Evolutionary conservation across 2,113 vertebrate genomes (phyloP), one percentile per base, ranked within the genome.

Genomic region (Hemicordylus capensis): DNA sequence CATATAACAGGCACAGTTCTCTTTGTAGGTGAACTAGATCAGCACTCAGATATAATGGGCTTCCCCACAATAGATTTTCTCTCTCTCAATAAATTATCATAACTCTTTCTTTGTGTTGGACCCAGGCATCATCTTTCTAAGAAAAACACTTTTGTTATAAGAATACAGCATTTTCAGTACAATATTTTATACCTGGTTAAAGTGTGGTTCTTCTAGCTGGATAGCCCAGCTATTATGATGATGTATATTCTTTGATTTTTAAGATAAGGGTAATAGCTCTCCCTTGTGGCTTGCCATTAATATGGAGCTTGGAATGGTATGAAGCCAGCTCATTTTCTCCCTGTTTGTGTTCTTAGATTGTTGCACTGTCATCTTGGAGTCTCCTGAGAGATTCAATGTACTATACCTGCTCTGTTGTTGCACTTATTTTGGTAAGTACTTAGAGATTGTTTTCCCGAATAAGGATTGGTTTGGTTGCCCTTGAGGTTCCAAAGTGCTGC

Each of bases 341-440:
- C 31, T 86, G 69, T 84, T 54, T 93, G 4, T 88, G 58, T 90
- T 81, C 44, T 0, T 91, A 99, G 98, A 96, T 97, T 0, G 97
- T 99, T 64, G 97, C 92, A 5, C 96, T 99, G 46, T 97, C 98
- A 0, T 96, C 97, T 0, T 99, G 98, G 98, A 97, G 98, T 85
- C 96, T 99, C 88, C 90, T 99, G 94, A 97, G 98, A 91, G 98
- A 99, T 94, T 99, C 98, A 0, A 54, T 90, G 72, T 99, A 98
- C 94, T 99, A 99, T 94, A 99, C 98, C 0, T 83, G 99, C 78
- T 98, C 98, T 1, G 98, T 99, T 89, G 91, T 98, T 17, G 97
- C 98, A 1, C 98, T 99, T 56, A 98, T 99, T 2, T 96, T 98
- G 98, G 98, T 99, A 94, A 98, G 97, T 96, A 34, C 75, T 54